Conservation (phyloP, 2,888 invertebrate genomes). For the Chymomyza amoena region DNA sequence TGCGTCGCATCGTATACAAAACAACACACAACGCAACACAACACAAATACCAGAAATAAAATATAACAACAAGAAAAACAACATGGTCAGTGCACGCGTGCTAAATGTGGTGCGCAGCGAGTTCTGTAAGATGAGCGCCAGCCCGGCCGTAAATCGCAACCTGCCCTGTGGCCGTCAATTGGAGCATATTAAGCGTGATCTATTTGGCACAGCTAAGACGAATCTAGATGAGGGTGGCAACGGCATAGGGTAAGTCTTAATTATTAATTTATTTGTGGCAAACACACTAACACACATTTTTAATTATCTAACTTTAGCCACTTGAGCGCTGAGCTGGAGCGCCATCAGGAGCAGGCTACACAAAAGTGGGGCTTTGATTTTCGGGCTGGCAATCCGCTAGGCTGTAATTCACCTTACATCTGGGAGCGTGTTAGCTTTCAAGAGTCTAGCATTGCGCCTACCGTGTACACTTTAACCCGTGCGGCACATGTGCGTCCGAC, state of each 20-base stretch:
- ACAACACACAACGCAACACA: constrained; percentile 7
- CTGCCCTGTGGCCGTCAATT: constrained; percentile 69
- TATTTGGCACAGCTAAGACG: constrained; percentile 71
- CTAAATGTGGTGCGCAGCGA: constrained; percentile 72
- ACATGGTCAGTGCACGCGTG: constrained; percentile 73
- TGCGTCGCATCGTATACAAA: constrained; percentile 46
- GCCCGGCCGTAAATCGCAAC: constrained; percentile 62
- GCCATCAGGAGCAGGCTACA: constrained; percentile 83
- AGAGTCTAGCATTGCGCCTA: constrained; percentile 74
- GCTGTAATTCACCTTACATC: constrained; percentile 60
- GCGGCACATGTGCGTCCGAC: constrained; percentile 76
- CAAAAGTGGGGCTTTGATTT: constrained; percentile 79
- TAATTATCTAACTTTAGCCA: not conserved
- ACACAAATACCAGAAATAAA: constrained; percentile 20
- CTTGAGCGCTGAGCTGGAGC: constrained; percentile 55
- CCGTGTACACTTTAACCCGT: constrained; percentile 78
- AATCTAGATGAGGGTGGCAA: constrained; percentile 56
- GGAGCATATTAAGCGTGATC: constrained; percentile 76
- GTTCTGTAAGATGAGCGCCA: constrained; percentile 72
- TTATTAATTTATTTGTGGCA: not conserved
- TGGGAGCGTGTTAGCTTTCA: constrained; percentile 77
- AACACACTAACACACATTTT: constrained; percentile 6
- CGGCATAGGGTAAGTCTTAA: constrained; percentile 73
- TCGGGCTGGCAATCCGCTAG: constrained; percentile 73
- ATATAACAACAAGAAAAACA: constrained; percentile 14